These are phyloP conservation scores for Polypterus bichir DNA, from an alignment of 2,113 vertebrate genomes.

Conservation along the genomic window DNA sequence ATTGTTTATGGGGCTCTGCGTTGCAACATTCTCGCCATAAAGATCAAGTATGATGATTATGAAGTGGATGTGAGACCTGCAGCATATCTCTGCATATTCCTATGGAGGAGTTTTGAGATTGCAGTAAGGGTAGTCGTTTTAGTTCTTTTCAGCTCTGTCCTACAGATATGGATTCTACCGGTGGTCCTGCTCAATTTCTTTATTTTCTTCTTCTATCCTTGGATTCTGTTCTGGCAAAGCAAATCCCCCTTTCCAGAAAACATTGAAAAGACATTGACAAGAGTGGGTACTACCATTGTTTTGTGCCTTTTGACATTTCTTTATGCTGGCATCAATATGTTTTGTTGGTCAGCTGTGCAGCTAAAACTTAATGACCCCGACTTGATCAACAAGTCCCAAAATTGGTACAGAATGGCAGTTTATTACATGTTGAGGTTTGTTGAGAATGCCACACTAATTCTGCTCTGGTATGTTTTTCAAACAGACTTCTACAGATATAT, in stretches of 20 bases:
- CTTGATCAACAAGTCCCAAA: constrained; percentile 85
- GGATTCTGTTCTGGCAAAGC: constrained; percentile 84
- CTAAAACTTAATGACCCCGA: constrained; percentile 80
- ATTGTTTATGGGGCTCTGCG: constrained; percentile 90
- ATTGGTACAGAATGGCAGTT: constrained; percentile 71
- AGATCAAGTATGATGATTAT: constrained; percentile 91
- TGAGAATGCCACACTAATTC: constrained; percentile 76
- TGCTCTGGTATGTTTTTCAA: constrained; percentile 78
- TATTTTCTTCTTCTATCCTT: constrained; percentile 75
- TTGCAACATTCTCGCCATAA: constrained; percentile 95
- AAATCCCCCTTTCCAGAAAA: constrained; percentile 84
- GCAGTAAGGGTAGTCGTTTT: constrained; percentile 75
- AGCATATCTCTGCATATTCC: constrained; percentile 82
- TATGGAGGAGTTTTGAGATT: constrained; percentile 94
- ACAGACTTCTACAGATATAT: constrained; percentile 73
- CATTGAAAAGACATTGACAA: constrained; percentile 81
- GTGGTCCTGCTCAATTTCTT: constrained; percentile 72
- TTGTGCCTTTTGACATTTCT: constrained; percentile 85
- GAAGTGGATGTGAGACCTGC: constrained; percentile 68
- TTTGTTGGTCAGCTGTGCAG: constrained; percentile 93
- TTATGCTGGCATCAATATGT: constrained; percentile 93
- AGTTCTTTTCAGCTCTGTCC: constrained; percentile 85
- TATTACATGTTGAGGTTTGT: constrained; percentile 82
- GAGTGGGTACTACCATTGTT: constrained; percentile 78
- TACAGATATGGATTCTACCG: constrained; percentile 74